Evolutionary conservation across 2,797 vertebrate species (phyloP), one percentile per base, ranked within the genome.

Genomic region (Lacerta agilis): DNA sequence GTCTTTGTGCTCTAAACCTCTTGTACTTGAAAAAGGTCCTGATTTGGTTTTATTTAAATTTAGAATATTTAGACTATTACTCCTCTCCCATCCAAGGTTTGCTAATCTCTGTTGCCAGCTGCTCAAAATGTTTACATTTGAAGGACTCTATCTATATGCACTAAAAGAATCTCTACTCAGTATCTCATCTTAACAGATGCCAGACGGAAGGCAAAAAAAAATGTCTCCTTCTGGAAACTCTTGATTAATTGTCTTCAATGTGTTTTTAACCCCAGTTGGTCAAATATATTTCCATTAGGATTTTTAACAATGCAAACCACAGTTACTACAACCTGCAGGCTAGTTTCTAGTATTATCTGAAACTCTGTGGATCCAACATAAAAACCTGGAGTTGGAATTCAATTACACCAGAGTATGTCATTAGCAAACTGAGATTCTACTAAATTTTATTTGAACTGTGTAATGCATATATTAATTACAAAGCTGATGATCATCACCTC

Each of bases 181-280:
- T 86, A 88, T 92, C 91, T 94, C 89, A 90, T 90, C 91, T 82
- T 88, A 90, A 93, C 71, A 15, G 87, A 93, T 94, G 92, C 88
- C 94, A 95, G 88, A 92, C 81, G 85, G 85, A 90, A 89, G 86
- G 87, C 89, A 91, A 94, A 89, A 87, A 89, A 87, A 75, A 91
- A 91, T 91, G 89, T 45, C 91, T 3, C 0, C 81, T 92, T 86
- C 78, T 89, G 90, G 41, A 79, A 94, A 90, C 87, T 73, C 85
- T 45, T 85, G 91, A 91, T 94, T 91, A 93, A 92, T 92, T 94
- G 85, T 85, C 86, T 94, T 87, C 92, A 93, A 89, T 73, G 45
- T 88, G 87, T 88, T 94, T 64, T 82, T 90, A 88, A 78, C 85
- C 77, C 67, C 27, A 76, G 78, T 87, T 85, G 78, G 82, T 84